phyloP scores from a whole-genome alignment of 2,113 vertebrate species.

The Pristiophorus japonicus region DNA sequence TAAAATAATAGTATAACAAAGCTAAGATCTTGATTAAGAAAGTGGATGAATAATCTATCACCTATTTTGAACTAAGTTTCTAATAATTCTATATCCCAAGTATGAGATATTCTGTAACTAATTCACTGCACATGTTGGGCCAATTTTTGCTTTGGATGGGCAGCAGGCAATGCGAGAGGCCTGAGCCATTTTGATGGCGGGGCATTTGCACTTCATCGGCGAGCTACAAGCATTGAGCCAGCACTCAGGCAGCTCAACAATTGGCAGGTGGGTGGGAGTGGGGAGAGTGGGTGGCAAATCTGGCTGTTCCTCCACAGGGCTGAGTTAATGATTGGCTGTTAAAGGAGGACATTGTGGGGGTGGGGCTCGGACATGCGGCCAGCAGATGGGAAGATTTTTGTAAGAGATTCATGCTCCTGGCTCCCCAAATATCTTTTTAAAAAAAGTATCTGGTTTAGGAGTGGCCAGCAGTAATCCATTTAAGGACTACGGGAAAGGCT shows the following conservation, averaged over 20 bases:
- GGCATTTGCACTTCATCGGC: too few species aligned
- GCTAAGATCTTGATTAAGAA: too few species aligned
- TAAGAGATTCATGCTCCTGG: background rate
- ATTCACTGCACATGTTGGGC: too few species aligned
- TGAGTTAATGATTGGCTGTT: background rate
- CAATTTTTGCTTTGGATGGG: too few species aligned
- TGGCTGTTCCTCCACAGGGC: background rate
- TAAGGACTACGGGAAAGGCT: background rate
- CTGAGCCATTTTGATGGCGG: too few species aligned
- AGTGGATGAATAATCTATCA: too few species aligned
- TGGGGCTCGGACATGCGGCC: background rate
- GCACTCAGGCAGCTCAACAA: background rate
- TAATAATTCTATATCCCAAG: too few species aligned
- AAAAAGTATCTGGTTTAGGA: background rate
- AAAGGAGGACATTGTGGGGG: background rate
- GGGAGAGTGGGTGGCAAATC: too few species aligned
- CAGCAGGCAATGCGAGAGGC: too few species aligned
- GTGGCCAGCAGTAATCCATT: background rate
- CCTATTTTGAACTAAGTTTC: too few species aligned
- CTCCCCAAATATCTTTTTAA: background rate
- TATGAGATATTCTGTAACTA: too few species aligned
- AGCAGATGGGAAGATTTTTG: background rate
- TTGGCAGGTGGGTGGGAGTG: too few species aligned
- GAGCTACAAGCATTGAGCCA: background rate
- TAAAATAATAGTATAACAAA: background rate